Evolutionary conservation across 1,140 invertebrate genomes (phyloP), one percentile per base, ranked within the genome.

Genomic region (Teleopsis dalmanni): DNA sequence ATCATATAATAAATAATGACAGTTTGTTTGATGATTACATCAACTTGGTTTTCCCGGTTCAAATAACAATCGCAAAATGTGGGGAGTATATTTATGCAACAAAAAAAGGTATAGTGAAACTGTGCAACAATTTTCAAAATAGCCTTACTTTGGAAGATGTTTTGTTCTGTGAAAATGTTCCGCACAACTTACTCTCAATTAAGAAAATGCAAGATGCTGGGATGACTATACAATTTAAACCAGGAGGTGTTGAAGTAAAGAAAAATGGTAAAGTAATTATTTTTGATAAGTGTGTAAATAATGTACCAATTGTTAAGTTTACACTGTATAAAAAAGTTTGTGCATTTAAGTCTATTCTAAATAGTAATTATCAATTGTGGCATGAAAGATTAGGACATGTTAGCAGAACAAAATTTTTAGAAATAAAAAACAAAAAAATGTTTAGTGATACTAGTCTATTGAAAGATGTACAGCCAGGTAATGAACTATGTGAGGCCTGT

Each of bases 401-500:
- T 18, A 57, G 58, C 49, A 59, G 57, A 47, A 52, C 22, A 50
- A 67, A 67, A 59, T 68, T 66, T 50, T 27, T 50, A 26, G 48
- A 60, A 56, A 40, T 71, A 22, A 69, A 62, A 56, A 54, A 52
- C 46, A 51, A 62, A 34, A 22, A 56, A 23, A 59, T 73, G 54
- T 27, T 66, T 52, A 50, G 60, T 52, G 63, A 69, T 53, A 43
- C 53, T 26, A 27, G 55, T 47, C 45, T 55, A 52, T 55, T 70
- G 27, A 53, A 58, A 10, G 45, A 48, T 38, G 36, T 70, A 27
- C 36, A 42, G 14, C 50, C 56, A 46, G 56, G 50, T 50, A 46
- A 58, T 50, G 47, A 59, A 26, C 50, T 74, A 38, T 76, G 72
- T 58, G 72, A 76, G 55, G 56, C 69, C 45, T 75, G 71, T 56